A percentile compares a stretch with the other conserved stretches of the same genome.
Conservation (phyloP, 2,888 invertebrate species). For the Coleophora deauratella region DNA sequence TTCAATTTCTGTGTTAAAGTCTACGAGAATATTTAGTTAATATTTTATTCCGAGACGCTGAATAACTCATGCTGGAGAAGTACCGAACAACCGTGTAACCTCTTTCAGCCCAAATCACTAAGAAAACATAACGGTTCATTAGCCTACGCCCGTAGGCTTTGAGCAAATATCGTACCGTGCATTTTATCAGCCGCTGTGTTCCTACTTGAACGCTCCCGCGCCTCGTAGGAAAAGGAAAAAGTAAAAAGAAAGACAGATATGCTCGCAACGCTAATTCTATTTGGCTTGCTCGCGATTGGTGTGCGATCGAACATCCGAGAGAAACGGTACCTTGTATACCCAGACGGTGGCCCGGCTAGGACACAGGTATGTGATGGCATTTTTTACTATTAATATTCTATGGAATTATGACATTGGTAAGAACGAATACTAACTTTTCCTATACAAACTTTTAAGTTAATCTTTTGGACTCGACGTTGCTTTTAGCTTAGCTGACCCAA, state of each 20-base stretch:
- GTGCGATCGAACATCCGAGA: slow-evolving; percentile 43
- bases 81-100: background rate
- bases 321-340: slow-evolving; percentile 73
- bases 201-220: slow-evolving; percentile 38
- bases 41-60: no score
- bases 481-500: no score
- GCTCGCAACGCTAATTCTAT: slow-evolving; percentile 44
- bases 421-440: no score
- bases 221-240: slow-evolving; percentile 26
- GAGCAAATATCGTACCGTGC: slow-evolving; percentile 48
- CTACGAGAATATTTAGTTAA: no score
- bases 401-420: no score
- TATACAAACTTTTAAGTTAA: no score
- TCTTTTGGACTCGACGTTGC: no score
- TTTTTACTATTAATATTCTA: no score
- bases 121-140: slow-evolving; percentile 73
- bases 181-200: slow-evolving; percentile 54
- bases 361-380: slow-evolving; percentile 63
- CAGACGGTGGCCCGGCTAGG: slow-evolving; percentile 73
- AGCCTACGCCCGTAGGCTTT: slow-evolving; percentile 45
- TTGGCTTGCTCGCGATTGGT: slow-evolving; percentile 39
- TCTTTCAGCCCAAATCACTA: slow-evolving; percentile 45
- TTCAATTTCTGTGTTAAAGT: no score
- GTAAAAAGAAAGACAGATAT: slow-evolving; percentile 2
- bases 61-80: background rate